Evolutionary conservation across 2,113 vertebrate species (phyloP).

Genomic region (Lontra canadensis): DNA sequence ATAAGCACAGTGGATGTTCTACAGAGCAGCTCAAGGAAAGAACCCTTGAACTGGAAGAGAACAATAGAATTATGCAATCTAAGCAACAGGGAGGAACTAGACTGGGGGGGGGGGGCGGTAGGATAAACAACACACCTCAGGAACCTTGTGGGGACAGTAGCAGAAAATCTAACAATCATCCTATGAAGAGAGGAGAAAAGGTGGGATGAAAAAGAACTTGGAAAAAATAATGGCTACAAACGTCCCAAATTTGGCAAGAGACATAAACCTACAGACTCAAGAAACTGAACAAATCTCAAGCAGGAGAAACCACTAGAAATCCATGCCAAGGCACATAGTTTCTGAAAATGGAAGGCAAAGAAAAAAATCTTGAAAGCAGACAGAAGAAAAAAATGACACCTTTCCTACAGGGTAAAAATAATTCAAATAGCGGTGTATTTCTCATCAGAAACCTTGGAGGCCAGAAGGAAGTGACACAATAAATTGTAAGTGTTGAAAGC

Average conservation of each 20-base stretch:
- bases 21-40: neutral
- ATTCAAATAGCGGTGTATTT: neutral
- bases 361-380: neutral
- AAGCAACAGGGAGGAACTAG: neutral
- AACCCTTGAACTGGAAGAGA: neutral
- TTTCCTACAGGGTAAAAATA: neutral
- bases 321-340: neutral
- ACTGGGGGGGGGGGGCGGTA: too few species aligned
- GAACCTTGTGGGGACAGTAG: neutral
- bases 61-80: neutral
- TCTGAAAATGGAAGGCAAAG: neutral
- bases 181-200: neutral
- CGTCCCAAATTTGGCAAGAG: neutral
- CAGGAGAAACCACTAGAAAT: neutral
- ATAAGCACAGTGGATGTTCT: neutral
- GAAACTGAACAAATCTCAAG: neutral
- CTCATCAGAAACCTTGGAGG: neutral
- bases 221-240: neutral
- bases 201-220: neutral
- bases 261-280: neutral
- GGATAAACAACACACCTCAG: neutral
- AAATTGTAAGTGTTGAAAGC: neutral
- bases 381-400: neutral
- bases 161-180: neutral
- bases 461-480: neutral